A percentile compares a stretch with the other conserved stretches of the same genome.
Conservation (phyloP, 2,888 invertebrate genomes). For the Beris morrisii region DNA sequence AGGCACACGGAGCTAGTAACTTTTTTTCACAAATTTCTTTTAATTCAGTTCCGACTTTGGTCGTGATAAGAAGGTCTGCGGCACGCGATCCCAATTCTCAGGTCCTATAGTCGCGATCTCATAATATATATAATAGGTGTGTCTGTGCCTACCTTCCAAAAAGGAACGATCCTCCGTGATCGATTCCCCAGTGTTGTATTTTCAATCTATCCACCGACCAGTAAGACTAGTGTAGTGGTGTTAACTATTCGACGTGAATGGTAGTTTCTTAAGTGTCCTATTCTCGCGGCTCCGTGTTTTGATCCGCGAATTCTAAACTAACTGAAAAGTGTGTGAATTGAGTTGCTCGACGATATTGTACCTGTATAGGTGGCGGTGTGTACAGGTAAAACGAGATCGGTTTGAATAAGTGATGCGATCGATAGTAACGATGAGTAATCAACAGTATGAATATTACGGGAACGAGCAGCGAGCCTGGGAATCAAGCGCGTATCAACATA, state of each 20-base stretch:
- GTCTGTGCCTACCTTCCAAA: too few relatives aligned
- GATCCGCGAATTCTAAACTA: constrained; percentile 22
- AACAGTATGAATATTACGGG: constrained; percentile 1
- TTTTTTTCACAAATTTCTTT: constrained; percentile 5
- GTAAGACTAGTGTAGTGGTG: too few relatives aligned
- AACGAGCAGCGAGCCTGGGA: not conserved
- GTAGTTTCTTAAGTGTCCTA: too few relatives aligned
- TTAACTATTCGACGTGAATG: too few relatives aligned
- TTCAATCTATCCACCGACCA: too few relatives aligned
- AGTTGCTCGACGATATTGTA: too few relatives aligned
- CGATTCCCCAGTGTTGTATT: too few relatives aligned
- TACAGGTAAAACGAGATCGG: constrained; percentile 1
- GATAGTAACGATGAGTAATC: constrained; percentile 21
- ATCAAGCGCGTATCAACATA: too few relatives aligned
- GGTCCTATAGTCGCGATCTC: not conserved
- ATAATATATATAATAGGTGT: not conserved
- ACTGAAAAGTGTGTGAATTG: too few relatives aligned
- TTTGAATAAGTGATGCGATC: not conserved
- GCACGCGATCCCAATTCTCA: not conserved
- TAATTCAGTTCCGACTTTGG: constrained; percentile 1
- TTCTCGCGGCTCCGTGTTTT: constrained; percentile 16
- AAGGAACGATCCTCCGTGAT: too few relatives aligned
- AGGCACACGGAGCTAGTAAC: constrained; percentile 4
- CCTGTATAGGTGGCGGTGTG: not conserved
- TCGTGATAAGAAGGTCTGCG: not conserved